These are phyloP conservation scores for Drosophila pseudoobscura DNA, from an alignment of 1,140 invertebrate genomes.

Conservation along the genomic window DNA sequence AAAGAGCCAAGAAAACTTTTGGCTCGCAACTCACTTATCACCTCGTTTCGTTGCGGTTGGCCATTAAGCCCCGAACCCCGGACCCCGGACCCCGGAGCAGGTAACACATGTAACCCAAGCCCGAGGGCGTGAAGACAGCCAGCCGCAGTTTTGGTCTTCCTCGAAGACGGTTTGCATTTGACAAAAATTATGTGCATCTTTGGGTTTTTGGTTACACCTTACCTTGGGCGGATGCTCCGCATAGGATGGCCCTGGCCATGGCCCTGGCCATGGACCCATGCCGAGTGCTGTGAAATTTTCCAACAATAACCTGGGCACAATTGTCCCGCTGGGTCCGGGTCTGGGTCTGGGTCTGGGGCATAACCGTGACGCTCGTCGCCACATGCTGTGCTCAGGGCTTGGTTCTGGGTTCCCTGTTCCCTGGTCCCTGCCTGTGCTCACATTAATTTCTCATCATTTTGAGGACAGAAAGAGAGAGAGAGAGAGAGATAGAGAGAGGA, in stretches of 20 bases:
- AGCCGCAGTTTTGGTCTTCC: slow-evolving; percentile 33
- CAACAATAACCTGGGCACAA: slow-evolving; percentile 70
- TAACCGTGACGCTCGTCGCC: slow-evolving; percentile 56
- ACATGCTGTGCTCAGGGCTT: slow-evolving; percentile 53
- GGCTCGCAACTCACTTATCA: slow-evolving; percentile 26
- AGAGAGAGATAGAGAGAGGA: slow-evolving; percentile 7
- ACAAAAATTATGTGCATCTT: slow-evolving; percentile 70
- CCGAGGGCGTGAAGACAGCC: slow-evolving; percentile 54
- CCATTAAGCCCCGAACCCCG: slow-evolving; percentile 11
- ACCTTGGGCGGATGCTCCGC: slow-evolving; percentile 8
- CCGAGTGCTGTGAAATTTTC: slow-evolving; percentile 75
- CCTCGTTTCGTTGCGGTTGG: slow-evolving; percentile 39
- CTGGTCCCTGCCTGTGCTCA: slow-evolving; percentile 55
- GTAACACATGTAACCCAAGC: slow-evolving; percentile 31
- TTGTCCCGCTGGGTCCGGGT: slow-evolving; percentile 60
- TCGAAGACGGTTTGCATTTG: slow-evolving; percentile 66
- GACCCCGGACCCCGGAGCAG: slow-evolving; percentile 8
- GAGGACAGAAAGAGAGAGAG: slow-evolving; percentile 1
- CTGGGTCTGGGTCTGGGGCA: slow-evolving; percentile 6
- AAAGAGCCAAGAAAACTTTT: not conserved
- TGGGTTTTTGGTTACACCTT: slow-evolving; percentile 80
- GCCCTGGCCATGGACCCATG: slow-evolving; percentile 48
- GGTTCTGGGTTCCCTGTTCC: slow-evolving; percentile 3
- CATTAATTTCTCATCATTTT: slow-evolving; percentile 81
- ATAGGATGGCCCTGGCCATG: slow-evolving; percentile 17